Evolutionary conservation across 1,140 invertebrate genomes (phyloP).

Genomic region (Harlomillsia oculata): DNA sequence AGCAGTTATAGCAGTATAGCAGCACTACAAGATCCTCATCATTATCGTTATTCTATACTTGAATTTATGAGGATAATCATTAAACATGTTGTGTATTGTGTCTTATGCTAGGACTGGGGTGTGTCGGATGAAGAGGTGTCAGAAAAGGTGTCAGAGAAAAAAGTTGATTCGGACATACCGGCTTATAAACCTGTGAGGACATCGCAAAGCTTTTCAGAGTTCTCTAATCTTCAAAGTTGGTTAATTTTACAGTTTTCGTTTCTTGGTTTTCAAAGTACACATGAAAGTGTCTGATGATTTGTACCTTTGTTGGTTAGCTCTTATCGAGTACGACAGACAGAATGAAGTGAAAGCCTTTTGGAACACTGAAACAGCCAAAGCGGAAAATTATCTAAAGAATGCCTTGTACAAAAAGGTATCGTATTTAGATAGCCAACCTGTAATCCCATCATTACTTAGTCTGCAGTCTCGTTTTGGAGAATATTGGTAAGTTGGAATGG

Average conservation of each 20-base stretch:
- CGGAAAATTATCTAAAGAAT: not conserved
- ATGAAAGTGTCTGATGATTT: not conserved
- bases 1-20: too few species aligned
- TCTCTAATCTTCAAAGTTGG: not conserved
- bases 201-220: not conserved
- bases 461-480: conserved; percentile 24
- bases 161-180: too few species aligned
- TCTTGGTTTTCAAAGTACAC: not conserved
- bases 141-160: too few species aligned
- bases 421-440: conserved; percentile 18
- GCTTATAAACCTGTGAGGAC: too few species aligned
- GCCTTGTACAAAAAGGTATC: conserved; percentile 2
- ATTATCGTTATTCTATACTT: too few species aligned
- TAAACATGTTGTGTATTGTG: too few species aligned
- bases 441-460: conserved; percentile 9
- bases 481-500: conserved; percentile 28
- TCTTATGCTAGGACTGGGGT: too few species aligned
- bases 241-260: not conserved
- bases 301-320: too few species aligned
- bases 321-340: too few species aligned
- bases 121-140: too few species aligned
- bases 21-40: too few species aligned
- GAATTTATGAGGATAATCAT: too few species aligned
- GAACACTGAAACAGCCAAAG: not conserved
- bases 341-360: conserved; percentile 7